Percentiles rank a stretch among this genome's conserved stretches.
phyloP scores from a whole-genome alignment of 2,797 vertebrate genomes.

The Clangula hyemalis region DNA sequence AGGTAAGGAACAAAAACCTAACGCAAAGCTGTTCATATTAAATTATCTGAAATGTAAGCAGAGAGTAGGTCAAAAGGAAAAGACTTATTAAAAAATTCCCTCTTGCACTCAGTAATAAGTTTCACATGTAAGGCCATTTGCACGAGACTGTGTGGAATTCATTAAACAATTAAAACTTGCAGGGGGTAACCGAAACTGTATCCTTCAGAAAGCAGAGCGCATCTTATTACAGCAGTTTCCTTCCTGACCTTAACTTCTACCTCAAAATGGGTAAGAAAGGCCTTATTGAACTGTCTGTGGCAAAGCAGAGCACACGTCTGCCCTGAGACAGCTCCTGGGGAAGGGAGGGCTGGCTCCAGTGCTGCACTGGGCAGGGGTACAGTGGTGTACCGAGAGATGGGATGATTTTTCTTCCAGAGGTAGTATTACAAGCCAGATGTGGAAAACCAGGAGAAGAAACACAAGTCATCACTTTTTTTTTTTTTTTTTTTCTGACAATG shows the following conservation, averaged over 20 bases:
- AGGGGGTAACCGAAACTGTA: constrained; percentile 39
- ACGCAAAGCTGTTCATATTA: constrained; percentile 33
- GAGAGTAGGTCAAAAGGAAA: constrained; percentile 29
- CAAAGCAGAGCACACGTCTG: accelerated
- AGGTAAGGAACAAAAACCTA: neutral
- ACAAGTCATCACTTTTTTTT: accelerated
- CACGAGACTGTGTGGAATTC: constrained; percentile 18
- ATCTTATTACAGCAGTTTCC: constrained; percentile 10
- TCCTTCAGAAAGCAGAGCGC: constrained; percentile 4
- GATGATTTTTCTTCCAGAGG: neutral
- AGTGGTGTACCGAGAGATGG: accelerated
- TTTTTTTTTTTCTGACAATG: neutral
- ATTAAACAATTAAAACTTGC: constrained; percentile 48
- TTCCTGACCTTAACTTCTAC: constrained; percentile 6
- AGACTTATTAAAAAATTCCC: constrained; percentile 9
- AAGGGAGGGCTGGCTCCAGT: accelerated
- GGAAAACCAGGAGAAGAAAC: neutral
- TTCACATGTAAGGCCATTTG: constrained; percentile 6
- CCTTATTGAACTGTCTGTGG: neutral
- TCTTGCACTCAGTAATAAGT: constrained; percentile 25
- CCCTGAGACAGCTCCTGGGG: accelerated
- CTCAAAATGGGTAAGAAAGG: neutral
- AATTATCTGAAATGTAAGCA: constrained; percentile 48
- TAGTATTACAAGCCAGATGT: neutral
- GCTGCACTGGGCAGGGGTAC: accelerated